Conservation (phyloP, 2,888 invertebrate species). For the Marronus borbonicus region DNA sequence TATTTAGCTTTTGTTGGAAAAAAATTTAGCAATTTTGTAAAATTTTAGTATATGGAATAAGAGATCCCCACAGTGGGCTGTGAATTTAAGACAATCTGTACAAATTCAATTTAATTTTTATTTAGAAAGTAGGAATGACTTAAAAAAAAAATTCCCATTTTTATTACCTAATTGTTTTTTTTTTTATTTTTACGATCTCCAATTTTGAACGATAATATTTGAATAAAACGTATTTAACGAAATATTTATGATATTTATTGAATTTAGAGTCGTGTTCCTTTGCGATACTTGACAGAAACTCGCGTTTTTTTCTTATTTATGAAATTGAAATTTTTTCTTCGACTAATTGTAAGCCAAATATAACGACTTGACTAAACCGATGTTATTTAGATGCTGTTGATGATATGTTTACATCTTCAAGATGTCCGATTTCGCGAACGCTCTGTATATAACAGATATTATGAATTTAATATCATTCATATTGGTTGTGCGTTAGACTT, state of each 20-base stretch:
- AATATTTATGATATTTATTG: constrained; percentile 11
- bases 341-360: constrained; percentile 9
- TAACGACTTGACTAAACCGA: constrained; percentile 1
- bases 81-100: too few relatives aligned
- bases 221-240: not conserved
- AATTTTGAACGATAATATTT: not conserved
- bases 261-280: not conserved
- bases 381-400: not conserved
- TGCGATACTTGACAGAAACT: not conserved
- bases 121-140: too few relatives aligned
- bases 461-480: constrained; percentile 23
- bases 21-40: too few relatives aligned
- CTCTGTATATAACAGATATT: constrained; percentile 13
- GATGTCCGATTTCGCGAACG: constrained; percentile 14
- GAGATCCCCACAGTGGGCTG: too few relatives aligned
- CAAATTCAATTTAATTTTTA: too few relatives aligned
- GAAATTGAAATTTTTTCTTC: constrained; percentile 8
- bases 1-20: too few relatives aligned
- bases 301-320: not conserved
- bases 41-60: too few relatives aligned
- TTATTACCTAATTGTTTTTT: too few relatives aligned
- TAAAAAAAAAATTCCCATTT: too few relatives aligned
- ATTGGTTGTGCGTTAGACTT: constrained; percentile 29
- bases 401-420: not conserved
- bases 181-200: not conserved